These are phyloP conservation scores for Perca flavescens DNA, from an alignment of 2,113 vertebrate species.

Conservation along the genomic window DNA sequence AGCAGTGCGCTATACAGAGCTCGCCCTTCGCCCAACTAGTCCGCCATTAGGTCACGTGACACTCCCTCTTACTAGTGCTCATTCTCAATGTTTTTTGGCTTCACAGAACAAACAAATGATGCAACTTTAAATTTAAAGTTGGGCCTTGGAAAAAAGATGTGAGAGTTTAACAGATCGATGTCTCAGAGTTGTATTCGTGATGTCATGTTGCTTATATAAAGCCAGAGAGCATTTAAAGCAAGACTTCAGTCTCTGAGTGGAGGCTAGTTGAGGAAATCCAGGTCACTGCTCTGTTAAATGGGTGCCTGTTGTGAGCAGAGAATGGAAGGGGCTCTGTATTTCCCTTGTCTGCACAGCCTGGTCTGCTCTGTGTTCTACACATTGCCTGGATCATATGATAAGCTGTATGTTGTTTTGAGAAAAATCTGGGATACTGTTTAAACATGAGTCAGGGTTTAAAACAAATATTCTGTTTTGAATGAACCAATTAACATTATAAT, in stretches of 20 bases:
- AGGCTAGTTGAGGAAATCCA: slow-evolving; percentile 73
- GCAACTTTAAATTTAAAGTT: background rate
- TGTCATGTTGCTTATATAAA: slow-evolving; percentile 70
- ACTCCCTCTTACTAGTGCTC: background rate
- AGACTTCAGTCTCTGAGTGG: slow-evolving; percentile 52
- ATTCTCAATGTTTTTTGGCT: background rate
- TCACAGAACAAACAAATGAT: background rate
- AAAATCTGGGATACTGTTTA: background rate
- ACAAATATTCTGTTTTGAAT: background rate
- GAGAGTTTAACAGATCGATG: slow-evolving; percentile 1
- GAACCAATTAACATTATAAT: background rate
- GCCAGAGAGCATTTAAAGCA: slow-evolving; percentile 62
- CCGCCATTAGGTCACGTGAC: too few species aligned
- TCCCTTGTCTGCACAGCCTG: slow-evolving; percentile 36
- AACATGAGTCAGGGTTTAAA: background rate
- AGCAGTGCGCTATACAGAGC: too few species aligned
- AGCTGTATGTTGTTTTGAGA: slow-evolving; percentile 14
- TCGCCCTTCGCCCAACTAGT: too few species aligned
- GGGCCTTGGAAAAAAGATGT: background rate
- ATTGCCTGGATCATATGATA: slow-evolving; percentile 41
- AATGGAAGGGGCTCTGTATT: slow-evolving; percentile 60
- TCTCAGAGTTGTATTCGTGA: slow-evolving; percentile 26
- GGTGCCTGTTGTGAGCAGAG: slow-evolving; percentile 63
- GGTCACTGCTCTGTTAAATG: slow-evolving; percentile 76
- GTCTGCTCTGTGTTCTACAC: slow-evolving; percentile 31